These are phyloP conservation scores for Mesaphorura yosii DNA, from an alignment of 1,140 invertebrate species.

Conservation along the genomic window DNA sequence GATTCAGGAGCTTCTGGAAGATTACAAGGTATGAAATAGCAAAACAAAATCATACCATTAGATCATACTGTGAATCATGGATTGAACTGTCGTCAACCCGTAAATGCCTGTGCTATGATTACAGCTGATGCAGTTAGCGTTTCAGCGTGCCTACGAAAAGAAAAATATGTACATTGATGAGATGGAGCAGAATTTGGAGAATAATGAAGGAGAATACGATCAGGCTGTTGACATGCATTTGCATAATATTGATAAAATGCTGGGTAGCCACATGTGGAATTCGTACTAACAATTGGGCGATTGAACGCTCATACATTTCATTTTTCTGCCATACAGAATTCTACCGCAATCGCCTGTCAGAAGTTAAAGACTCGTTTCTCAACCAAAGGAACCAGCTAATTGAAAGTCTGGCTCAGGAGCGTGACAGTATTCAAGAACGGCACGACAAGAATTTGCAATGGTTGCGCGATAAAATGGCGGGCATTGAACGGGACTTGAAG, in stretches of 20 bases:
- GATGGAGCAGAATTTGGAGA: conserved; percentile 14
- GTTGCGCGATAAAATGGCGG: conserved; percentile 7
- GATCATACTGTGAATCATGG: background rate
- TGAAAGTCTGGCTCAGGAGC: conserved; percentile 11
- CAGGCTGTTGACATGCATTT: conserved; percentile 25
- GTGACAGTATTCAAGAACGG: conserved; percentile 11
- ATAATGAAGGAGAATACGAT: conserved; percentile 26
- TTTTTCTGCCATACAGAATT: conserved; percentile 17
- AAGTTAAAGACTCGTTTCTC: conserved; percentile 12
- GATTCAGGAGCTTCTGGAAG: conserved; percentile 26
- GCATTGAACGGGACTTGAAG: background rate
- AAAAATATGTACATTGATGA: conserved; percentile 23
- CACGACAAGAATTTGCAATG: conserved; percentile 19
- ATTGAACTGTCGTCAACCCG: background rate
- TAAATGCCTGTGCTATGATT: conserved; percentile 1
- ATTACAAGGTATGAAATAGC: conserved; percentile 18
- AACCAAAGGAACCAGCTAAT: conserved; percentile 6
- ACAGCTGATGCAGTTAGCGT: conserved; percentile 19
- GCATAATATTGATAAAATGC: conserved; percentile 28
- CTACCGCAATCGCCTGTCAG: conserved; percentile 17
- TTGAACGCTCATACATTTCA: background rate
- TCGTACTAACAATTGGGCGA: background rate
- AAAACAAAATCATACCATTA: too few relatives aligned
- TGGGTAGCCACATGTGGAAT: conserved; percentile 10
- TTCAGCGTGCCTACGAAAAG: conserved; percentile 26